Conservation (phyloP, 1,140 invertebrate species). For the Chironomus tepperi region DNA sequence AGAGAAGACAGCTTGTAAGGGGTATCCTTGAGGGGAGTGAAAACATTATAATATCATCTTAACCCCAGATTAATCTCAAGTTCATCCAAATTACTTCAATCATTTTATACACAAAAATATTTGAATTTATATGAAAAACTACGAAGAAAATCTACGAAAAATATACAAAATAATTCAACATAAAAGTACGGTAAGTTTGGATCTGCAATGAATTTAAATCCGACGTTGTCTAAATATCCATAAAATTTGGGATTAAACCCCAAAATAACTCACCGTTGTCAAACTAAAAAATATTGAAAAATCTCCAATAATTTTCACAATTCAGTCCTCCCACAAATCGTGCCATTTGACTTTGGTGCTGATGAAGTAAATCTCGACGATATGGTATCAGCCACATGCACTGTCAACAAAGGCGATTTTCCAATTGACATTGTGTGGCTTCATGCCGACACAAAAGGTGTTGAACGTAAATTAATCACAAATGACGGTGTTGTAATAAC, state of each 20-base stretch:
- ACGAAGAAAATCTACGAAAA: too few species aligned
- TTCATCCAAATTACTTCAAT: too few species aligned
- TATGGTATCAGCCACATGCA: slow-evolving; percentile 61
- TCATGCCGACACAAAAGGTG: slow-evolving; percentile 47
- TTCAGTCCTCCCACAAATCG: slow-evolving; percentile 56
- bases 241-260: not conserved
- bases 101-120: too few species aligned
- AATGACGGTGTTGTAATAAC: slow-evolving; percentile 45
- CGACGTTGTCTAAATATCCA: too few species aligned
- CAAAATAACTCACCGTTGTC: not conserved
- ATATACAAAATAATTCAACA: too few species aligned
- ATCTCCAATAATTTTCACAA: not conserved
- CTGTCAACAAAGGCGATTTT: slow-evolving; percentile 75
- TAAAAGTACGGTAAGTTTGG: too few species aligned
- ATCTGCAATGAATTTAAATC: too few species aligned
- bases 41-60: too few species aligned
- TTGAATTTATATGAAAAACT: too few species aligned
- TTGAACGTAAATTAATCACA: slow-evolving; percentile 38
- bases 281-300: not conserved
- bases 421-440: slow-evolving; percentile 71
- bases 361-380: slow-evolving; percentile 61
- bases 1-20: too few species aligned
- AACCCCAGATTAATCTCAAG: too few species aligned
- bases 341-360: slow-evolving; percentile 59
- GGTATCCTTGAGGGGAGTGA: too few species aligned